Percentiles rank a stretch among this genome's conserved stretches.
phyloP scores from a whole-genome alignment of 2,113 vertebrate genomes.

The Periophthalmus modestus region DNA sequence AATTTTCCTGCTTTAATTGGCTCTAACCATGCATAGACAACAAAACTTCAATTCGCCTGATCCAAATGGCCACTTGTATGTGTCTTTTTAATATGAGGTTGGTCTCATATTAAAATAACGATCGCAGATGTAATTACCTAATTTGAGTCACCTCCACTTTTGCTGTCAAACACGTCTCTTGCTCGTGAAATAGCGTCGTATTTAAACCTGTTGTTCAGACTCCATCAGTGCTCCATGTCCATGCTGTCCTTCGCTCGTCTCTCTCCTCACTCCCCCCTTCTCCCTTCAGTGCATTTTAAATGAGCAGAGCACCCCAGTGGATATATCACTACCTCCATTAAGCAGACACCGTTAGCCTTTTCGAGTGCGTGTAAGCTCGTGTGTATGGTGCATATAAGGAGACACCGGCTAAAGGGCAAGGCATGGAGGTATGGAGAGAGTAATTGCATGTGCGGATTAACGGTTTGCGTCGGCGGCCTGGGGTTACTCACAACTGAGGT shows the following conservation, averaged over 20 bases:
- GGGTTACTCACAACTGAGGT: slow-evolving; percentile 44
- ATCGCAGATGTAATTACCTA: slow-evolving; percentile 10
- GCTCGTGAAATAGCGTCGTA: slow-evolving; percentile 26
- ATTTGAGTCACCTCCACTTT: slow-evolving; percentile 43
- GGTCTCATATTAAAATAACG: slow-evolving; percentile 22
- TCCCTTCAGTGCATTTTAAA: slow-evolving; percentile 63
- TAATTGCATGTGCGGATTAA: slow-evolving; percentile 15
- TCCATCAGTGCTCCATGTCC: slow-evolving; percentile 24
- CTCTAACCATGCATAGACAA: slow-evolving; percentile 24
- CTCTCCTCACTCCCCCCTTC: slow-evolving; percentile 3
- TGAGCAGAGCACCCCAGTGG: slow-evolving; percentile 48
- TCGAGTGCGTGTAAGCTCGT: slow-evolving; percentile 10
- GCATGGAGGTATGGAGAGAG: slow-evolving; percentile 13
- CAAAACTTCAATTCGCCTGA: background rate
- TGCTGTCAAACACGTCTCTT: slow-evolving; percentile 29
- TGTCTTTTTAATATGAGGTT: slow-evolving; percentile 1
- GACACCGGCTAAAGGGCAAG: slow-evolving; percentile 8
- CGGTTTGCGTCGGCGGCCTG: slow-evolving; percentile 22
- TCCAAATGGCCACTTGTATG: slow-evolving; percentile 1
- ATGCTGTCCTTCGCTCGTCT: slow-evolving; percentile 26
- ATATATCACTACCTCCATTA: slow-evolving; percentile 64
- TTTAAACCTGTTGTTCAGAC: slow-evolving; percentile 41
- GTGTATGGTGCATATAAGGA: background rate
- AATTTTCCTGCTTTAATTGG: slow-evolving; percentile 36
- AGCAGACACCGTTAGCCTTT: slow-evolving; percentile 40